Conservation (phyloP, 2,888 invertebrate species). For the Polydesmus complanatus region DNA sequence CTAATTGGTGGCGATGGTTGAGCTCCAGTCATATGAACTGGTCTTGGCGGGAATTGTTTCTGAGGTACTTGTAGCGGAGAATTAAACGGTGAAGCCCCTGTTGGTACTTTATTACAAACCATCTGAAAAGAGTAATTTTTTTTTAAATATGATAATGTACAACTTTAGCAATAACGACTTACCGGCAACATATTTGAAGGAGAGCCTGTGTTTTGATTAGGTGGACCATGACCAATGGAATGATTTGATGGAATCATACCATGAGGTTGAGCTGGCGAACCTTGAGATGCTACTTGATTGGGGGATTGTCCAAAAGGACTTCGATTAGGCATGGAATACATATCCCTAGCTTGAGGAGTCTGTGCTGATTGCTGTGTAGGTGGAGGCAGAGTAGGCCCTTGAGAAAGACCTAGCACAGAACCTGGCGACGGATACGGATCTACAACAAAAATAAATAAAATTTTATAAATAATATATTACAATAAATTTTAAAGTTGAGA, state of each 20-base stretch:
- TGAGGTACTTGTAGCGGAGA: neutral
- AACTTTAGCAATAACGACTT: neutral
- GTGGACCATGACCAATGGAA: neutral
- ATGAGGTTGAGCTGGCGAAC: conserved; percentile 3
- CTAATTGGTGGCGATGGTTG: conserved; percentile 11
- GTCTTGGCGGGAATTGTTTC: conserved; percentile 1
- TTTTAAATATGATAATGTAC: neutral
- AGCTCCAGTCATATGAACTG: conserved; percentile 2
- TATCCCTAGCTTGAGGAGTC: conserved; percentile 1
- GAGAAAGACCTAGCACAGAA: neutral
- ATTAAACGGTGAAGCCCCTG: neutral
- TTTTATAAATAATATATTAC: neutral
- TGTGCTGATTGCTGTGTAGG: neutral
- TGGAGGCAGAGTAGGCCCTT: neutral
- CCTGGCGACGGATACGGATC: neutral
- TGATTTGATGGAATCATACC: neutral
- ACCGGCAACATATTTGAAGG: conserved; percentile 8
- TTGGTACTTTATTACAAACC: neutral
- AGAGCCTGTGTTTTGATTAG: neutral
- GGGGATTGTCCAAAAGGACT: conserved; percentile 10
- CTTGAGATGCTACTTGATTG: neutral
- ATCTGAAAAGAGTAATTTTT: neutral
- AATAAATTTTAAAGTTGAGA: neutral
- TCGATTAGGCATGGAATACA: conserved; percentile 9
- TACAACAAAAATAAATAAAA: neutral